A percentile compares a stretch with the other conserved stretches of the same genome.
These are phyloP conservation scores for Orbicella faveolata DNA, from an alignment of 64 coral and sea anemone species.

Conservation along the genomic window DNA sequence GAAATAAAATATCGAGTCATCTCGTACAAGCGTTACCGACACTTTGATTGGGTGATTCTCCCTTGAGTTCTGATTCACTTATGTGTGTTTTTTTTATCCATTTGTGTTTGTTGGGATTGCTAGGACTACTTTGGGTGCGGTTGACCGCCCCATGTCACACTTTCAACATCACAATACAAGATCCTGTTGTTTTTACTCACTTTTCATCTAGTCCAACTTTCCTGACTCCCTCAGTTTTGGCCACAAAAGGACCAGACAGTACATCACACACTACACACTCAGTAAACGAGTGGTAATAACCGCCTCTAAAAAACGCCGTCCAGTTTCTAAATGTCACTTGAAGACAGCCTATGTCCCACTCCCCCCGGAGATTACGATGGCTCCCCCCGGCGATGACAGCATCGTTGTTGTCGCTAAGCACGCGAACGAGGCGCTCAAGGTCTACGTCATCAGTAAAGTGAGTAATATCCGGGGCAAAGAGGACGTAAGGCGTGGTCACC, in stretches of 20 bases:
- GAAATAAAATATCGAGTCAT: too few relatives aligned
- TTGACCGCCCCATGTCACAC: too few relatives aligned
- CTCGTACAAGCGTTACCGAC: too few relatives aligned
- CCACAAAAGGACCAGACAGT: constrained; percentile 81
- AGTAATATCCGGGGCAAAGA: constrained; percentile 74
- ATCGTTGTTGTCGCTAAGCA: constrained; percentile 70
- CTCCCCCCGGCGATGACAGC: constrained; percentile 73
- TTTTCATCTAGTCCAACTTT: constrained; percentile 67
- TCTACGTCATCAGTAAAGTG: constrained; percentile 90
- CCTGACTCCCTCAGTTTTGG: constrained; percentile 64
- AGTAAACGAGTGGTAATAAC: constrained; percentile 78
- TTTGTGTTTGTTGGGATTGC: too few relatives aligned
- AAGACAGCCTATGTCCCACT: constrained; percentile 93
- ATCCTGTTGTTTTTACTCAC: constrained; percentile 25
- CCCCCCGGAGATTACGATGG: constrained; percentile 64
- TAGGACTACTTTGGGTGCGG: too few relatives aligned
- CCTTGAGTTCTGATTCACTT: too few relatives aligned
- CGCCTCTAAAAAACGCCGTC: constrained; percentile 60
- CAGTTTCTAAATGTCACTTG: constrained; percentile 86
- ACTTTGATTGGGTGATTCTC: too few relatives aligned
- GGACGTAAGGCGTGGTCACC: constrained; percentile 78
- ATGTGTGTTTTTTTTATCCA: too few relatives aligned
- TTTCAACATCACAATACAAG: too few relatives aligned
- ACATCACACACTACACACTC: constrained; percentile 92
- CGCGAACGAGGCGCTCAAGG: constrained; percentile 71